phyloP scores from a whole-genome alignment of 2,797 vertebrate genomes.

The Pangasius sanitwongsei region DNA sequence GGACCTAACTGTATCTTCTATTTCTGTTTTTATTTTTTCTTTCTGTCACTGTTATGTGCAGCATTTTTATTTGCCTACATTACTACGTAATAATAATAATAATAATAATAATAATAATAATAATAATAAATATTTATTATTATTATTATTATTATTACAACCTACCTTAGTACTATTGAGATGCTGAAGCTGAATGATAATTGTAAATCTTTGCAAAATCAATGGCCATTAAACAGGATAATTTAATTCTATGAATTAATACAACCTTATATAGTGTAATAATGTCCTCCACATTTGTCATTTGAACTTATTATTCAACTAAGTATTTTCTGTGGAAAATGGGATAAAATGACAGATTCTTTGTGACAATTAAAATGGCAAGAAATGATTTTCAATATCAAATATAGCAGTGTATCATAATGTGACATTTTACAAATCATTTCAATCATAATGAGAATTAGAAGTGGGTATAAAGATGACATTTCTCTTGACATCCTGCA shows the following conservation, averaged over 20 bases:
- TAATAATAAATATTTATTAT: neutral
- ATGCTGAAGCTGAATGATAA: neutral
- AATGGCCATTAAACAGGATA: neutral
- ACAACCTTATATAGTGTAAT: neutral
- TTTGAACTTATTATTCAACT: neutral
- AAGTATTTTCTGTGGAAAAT: too few relatives aligned
- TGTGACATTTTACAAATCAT: neutral
- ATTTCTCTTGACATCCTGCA: neutral
- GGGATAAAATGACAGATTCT: too few relatives aligned
- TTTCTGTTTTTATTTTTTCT: too few relatives aligned
- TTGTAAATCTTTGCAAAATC: neutral
- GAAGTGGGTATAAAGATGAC: neutral
- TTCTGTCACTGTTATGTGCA: too few relatives aligned
- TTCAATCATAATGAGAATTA: neutral
- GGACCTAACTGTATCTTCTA: too few relatives aligned
- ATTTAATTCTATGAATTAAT: neutral
- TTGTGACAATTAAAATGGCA: too few relatives aligned
- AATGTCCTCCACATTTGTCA: neutral
- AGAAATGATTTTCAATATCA: neutral
- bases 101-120: too few relatives aligned
- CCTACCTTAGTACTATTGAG: too few relatives aligned
- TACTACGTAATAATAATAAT: too few relatives aligned
- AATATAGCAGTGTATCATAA: neutral
- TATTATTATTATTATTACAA: neutral
- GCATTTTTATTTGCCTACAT: too few relatives aligned